Evolutionary conservation across 2,888 invertebrate species (phyloP).

Genomic region (Cyaniris semiargus): DNA sequence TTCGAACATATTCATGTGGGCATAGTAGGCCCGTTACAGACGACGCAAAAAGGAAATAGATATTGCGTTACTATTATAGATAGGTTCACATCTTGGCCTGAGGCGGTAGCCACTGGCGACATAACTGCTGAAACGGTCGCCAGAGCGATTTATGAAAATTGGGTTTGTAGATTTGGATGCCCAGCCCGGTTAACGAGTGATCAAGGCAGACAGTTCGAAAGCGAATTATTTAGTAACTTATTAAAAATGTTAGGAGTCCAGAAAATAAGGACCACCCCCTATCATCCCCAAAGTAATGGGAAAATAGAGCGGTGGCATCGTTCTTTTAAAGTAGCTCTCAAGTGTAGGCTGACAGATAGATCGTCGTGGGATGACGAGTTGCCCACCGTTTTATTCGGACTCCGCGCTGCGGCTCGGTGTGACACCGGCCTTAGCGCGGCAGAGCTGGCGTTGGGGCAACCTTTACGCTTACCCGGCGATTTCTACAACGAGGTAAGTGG

Average conservation of each 20-base stretch:
- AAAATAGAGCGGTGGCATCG: slow-evolving; percentile 11
- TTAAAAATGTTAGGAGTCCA: slow-evolving; percentile 1
- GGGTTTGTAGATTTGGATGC: no score
- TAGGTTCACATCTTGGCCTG: slow-evolving; percentile 35
- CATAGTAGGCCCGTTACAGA: slow-evolving; percentile 43
- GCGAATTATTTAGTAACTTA: background rate
- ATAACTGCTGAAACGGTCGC: slow-evolving; percentile 39
- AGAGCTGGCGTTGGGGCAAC: slow-evolving; percentile 31
- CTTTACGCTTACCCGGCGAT: slow-evolving; percentile 24
- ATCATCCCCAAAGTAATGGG: slow-evolving; percentile 20
- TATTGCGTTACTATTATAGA: slow-evolving; percentile 44
- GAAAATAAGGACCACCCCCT: slow-evolving; percentile 24
- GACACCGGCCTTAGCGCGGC: slow-evolving; percentile 32
- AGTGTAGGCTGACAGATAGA: background rate
- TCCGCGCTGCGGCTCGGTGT: slow-evolving; percentile 27
- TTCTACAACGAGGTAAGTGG: background rate
- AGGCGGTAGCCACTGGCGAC: slow-evolving; percentile 40
- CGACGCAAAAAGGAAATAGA: slow-evolving; percentile 36
- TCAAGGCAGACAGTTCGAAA: background rate
- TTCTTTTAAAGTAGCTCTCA: slow-evolving; percentile 9
- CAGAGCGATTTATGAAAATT: slow-evolving; percentile 12
- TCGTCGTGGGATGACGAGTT: slow-evolving; percentile 31
- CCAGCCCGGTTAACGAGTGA: no score
- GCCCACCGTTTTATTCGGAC: slow-evolving; percentile 32
- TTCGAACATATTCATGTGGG: slow-evolving; percentile 43